Evolutionary conservation across 2,888 invertebrate genomes (phyloP), one percentile per base, ranked within the genome.

Genomic region (Frankliniella fusca): DNA sequence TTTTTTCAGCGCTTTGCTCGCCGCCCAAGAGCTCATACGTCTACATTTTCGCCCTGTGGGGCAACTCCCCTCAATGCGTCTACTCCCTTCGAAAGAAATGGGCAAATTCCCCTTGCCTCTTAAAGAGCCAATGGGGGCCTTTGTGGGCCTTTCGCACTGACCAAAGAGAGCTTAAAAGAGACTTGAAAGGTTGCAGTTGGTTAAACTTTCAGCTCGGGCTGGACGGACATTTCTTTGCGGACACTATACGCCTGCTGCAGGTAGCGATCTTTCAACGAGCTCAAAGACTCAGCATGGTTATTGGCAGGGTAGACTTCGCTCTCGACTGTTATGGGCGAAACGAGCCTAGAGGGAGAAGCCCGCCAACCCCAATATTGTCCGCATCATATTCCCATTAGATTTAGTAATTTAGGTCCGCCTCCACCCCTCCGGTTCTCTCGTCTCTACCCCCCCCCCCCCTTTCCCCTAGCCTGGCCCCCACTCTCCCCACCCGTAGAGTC

Each of bases 331-430:
- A 61, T 61, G 15, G 61, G 11, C 61, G 61, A 61, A 61, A 61
- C 61, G 61, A 61, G 18, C 61, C 61, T 61, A n/a, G 15, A 61
- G 61, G 61, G 20, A n/a, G 61, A n/a, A n/a, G 61, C 61, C 61
- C 54, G 54, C 61, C 61, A 15, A n/a, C 61, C 61, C 61, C 61
- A 61, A 61, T 61, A 61, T 61, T 18, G 61, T 11, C 61, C 61
- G 61, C 61, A 61, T 61, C 61, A 61, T 61, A 61, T 61, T 18
- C 61, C 61, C 61, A 61, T 61, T 61, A 61, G 61, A 61, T 61
- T 61, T 61, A n/a, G 61, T 61, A 61, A 61, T 18, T 61, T 61
- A 18, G 18, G 18, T 7, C 61, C 61, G 61, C 38, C 38, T 38
- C 38, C 38, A 38, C 38, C 38, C 38, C 38, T 38, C 38, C 38